Percentiles rank a stretch among this genome's conserved stretches.
Conservation (phyloP, 1,140 invertebrate species). For the Diabrotica undecimpunctata region DNA sequence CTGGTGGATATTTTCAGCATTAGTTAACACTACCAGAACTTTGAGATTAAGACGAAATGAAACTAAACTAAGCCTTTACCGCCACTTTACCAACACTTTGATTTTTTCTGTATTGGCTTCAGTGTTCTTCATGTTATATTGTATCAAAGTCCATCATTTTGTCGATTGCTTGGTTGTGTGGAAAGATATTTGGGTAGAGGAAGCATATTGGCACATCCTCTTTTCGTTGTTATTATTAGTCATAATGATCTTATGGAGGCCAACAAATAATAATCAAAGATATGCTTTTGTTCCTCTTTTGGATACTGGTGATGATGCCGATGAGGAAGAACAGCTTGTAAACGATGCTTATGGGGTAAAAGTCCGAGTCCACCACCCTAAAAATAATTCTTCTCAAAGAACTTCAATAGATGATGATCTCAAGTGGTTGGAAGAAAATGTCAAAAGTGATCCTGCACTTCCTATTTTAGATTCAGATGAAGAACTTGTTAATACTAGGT, state of each 20-base stretch:
- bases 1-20: conserved; percentile 85
- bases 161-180: conserved; percentile 58
- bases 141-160: conserved; percentile 61
- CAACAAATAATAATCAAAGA: conserved; percentile 91
- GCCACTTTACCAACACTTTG: conserved; percentile 90
- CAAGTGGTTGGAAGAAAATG: conserved; percentile 90
- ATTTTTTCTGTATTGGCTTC: conserved; percentile 86
- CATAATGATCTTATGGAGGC: conserved; percentile 93
- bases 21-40: conserved; percentile 85
- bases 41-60: conserved; percentile 79
- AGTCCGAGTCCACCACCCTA: conserved; percentile 57
- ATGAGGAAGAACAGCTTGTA: conserved; percentile 78
- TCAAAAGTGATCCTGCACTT: conserved; percentile 69
- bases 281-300: conserved; percentile 91
- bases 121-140: conserved; percentile 89
- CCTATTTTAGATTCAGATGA: conserved; percentile 87
- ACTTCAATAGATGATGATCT: conserved; percentile 71
- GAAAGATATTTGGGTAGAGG: conserved; percentile 89
- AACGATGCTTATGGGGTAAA: conserved; percentile 83
- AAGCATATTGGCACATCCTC: conserved; percentile 90
- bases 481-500: conserved; percentile 82
- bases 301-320: conserved; percentile 82
- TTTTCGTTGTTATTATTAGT: conserved; percentile 84
- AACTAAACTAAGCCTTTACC: conserved; percentile 86
- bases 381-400: conserved; percentile 32